phyloP scores from a whole-genome alignment of 2,797 vertebrate species.

The Ceyx erithaca region DNA sequence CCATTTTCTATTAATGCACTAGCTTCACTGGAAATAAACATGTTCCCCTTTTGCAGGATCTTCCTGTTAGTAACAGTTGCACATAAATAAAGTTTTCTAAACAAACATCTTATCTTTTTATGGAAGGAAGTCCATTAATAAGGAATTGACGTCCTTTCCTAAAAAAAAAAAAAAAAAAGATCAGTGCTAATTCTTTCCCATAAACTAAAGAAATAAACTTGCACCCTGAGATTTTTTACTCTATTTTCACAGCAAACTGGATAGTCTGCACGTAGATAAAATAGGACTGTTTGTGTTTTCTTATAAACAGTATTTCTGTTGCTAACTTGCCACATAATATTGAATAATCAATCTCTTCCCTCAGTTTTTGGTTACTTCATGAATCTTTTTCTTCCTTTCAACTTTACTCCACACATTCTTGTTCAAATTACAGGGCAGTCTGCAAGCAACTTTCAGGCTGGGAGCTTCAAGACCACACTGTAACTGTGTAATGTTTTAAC shows the following conservation, averaged over 20 bases:
- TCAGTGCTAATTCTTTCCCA: conserved; percentile 72
- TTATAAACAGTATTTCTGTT: conserved; percentile 24
- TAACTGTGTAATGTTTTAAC: background rate
- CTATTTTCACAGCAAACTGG: conserved; percentile 58
- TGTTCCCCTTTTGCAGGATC: conserved; percentile 62
- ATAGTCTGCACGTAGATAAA: conserved; percentile 33
- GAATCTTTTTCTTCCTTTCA: background rate
- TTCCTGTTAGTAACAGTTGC: conserved; percentile 77
- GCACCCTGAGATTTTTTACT: conserved; percentile 49
- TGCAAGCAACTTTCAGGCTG: background rate
- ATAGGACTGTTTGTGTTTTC: background rate
- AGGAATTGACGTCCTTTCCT: conserved; percentile 79
- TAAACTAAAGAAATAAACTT: conserved; percentile 72
- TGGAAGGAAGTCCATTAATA: conserved; percentile 82
- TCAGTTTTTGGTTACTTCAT: background rate
- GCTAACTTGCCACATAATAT: conserved; percentile 13
- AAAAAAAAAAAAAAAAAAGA: conserved; percentile 36
- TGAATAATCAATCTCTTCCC: background rate
- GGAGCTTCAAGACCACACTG: background rate
- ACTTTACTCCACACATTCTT: background rate
- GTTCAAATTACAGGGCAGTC: background rate
- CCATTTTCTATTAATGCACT: conserved; percentile 28
- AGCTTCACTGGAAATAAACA: conserved; percentile 59
- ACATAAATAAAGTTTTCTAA: conserved; percentile 77
- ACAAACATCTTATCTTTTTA: conserved; percentile 85